phyloP scores from a whole-genome alignment of 2,888 invertebrate genomes.

The Aethes cnicana region DNA sequence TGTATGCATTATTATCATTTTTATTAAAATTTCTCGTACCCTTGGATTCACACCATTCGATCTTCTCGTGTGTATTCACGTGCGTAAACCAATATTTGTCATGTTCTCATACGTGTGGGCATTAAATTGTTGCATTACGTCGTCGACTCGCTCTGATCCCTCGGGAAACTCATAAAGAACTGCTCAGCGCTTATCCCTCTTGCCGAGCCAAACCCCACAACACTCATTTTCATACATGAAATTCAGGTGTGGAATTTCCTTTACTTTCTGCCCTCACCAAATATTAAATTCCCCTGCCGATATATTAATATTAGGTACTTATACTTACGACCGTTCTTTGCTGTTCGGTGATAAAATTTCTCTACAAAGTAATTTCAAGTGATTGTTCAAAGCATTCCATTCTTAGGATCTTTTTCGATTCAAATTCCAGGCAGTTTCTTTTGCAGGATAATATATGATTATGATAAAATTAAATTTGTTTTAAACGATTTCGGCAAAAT shows the following conservation, averaged over 20 bases:
- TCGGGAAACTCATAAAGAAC: slow-evolving; percentile 54
- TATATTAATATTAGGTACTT: slow-evolving; percentile 67
- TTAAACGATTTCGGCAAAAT: too few species aligned
- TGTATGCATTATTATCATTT: too few species aligned
- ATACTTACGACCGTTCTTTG: slow-evolving; percentile 48
- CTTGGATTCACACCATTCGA: background rate
- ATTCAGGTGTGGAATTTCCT: slow-evolving; percentile 50
- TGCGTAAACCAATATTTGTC: slow-evolving; percentile 28
- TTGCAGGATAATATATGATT: too few species aligned
- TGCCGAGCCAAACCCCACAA: slow-evolving; percentile 41
- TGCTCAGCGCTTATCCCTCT: slow-evolving; percentile 47
- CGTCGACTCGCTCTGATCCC: slow-evolving; percentile 36
- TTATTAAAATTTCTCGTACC: background rate
- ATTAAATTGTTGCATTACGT: slow-evolving; percentile 32
- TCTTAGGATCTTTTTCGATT: slow-evolving; percentile 42
- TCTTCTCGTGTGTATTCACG: background rate
- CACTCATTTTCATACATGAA: slow-evolving; percentile 56
- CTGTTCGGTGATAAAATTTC: slow-evolving; percentile 47
- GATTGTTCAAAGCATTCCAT: slow-evolving; percentile 62
- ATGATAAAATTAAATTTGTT: too few species aligned
- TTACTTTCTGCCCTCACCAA: slow-evolving; percentile 56
- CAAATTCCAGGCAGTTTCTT: slow-evolving; percentile 8
- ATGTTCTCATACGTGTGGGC: slow-evolving; percentile 30
- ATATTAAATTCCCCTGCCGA: slow-evolving; percentile 66
- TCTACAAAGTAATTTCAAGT: slow-evolving; percentile 58